Conservation (phyloP, 2,797 vertebrate species). For the Pelodytes ibericus region DNA sequence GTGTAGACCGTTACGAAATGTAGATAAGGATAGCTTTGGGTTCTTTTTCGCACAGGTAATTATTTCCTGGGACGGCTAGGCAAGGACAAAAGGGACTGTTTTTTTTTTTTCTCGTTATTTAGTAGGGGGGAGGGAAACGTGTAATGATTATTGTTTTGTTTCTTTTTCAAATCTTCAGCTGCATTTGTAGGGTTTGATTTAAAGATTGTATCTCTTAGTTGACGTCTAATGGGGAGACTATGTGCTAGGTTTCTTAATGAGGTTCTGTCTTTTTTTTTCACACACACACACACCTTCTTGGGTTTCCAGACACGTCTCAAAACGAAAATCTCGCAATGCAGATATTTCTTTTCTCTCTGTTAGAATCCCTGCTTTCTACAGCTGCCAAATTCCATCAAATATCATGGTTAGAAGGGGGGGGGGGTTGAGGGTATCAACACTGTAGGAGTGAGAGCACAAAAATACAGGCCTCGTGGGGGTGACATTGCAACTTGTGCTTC, state of each 20-base stretch:
- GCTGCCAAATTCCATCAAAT: constrained; percentile 10
- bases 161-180: constrained; percentile 3
- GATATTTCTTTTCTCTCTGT: constrained; percentile 31
- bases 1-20: constrained; percentile 13
- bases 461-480: too few species aligned
- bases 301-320: constrained; percentile 36
- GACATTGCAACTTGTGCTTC: too few species aligned
- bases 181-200: constrained; percentile 17
- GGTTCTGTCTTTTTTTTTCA: constrained; percentile 8
- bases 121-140: background rate
- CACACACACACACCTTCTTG: background rate
- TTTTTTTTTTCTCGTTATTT: background rate
- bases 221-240: constrained; percentile 20
- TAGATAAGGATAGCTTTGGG: constrained; percentile 31
- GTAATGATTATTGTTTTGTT: constrained; percentile 26
- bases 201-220: constrained; percentile 9
- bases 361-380: constrained; percentile 3
- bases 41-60: too few species aligned
- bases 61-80: constrained; percentile 8
- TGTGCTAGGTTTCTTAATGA: constrained; percentile 28
- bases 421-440: too few species aligned
- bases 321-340: constrained; percentile 38
- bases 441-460: too few species aligned
- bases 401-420: background rate
- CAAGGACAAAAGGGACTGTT: constrained; percentile 22